phyloP scores from a whole-genome alignment of 2,888 invertebrate species.

The Leistus spinibarbis region DNA sequence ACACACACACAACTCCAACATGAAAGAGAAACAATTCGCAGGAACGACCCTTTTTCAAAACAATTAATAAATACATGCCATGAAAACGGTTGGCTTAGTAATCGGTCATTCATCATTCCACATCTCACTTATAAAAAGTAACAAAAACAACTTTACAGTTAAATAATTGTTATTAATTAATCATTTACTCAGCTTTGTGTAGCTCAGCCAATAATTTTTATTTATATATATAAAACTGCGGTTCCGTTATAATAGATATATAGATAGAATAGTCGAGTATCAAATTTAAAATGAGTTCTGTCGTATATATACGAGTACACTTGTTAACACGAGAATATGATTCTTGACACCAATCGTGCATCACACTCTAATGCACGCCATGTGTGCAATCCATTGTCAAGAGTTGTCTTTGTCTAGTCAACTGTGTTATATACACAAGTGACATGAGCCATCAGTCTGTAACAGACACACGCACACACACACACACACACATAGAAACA shows the following conservation, averaged over 20 bases:
- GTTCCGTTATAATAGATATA: not conserved
- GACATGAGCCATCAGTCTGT: not conserved
- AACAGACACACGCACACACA: not conserved
- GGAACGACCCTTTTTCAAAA: not conserved
- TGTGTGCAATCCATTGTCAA: not conserved
- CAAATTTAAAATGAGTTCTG: not conserved
- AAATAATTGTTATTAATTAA: not conserved
- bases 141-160: not conserved
- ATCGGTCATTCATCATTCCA: not conserved
- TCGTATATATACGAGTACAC: conserved; percentile 12
- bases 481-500: not conserved
- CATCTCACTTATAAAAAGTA: not conserved
- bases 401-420: not conserved
- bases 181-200: too few species aligned
- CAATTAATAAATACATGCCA: not conserved
- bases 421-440: not conserved
- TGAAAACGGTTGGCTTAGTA: not conserved
- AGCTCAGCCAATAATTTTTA: too few species aligned
- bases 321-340: conserved; percentile 27
- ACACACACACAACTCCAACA: not conserved
- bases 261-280: not conserved
- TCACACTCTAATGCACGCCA: not conserved
- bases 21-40: not conserved
- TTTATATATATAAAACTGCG: not conserved
- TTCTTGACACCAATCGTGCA: not conserved